phyloP scores from a whole-genome alignment of 2,797 vertebrate genomes.

The Syndactyla subalaris region DNA sequence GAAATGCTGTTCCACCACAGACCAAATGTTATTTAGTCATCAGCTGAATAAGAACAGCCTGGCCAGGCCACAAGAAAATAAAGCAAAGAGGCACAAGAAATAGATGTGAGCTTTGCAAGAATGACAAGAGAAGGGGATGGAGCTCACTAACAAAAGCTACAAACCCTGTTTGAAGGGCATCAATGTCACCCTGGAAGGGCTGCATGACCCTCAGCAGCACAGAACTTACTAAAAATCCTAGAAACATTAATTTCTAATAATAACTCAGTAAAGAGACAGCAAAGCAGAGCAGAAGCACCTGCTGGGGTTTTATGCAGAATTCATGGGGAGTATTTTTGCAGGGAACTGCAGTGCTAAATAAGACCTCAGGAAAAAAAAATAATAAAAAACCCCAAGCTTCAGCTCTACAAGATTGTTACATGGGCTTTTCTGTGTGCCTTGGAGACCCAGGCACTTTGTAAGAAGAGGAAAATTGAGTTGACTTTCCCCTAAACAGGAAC shows the following conservation, averaged over 20 bases:
- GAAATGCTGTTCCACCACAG: background rate
- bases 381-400: background rate
- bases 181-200: background rate
- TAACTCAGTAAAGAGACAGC: background rate
- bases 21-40: background rate
- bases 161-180: background rate
- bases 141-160: background rate
- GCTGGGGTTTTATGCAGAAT: background rate
- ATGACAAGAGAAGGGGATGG: rapidly evolving
- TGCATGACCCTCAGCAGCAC: background rate
- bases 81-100: rapidly evolving
- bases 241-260: background rate
- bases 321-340: background rate
- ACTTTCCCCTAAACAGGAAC: background rate
- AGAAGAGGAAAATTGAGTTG: background rate
- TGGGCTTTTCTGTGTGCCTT: background rate
- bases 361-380: background rate
- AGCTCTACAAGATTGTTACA: background rate
- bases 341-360: background rate
- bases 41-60: background rate
- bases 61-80: background rate
- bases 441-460: background rate
- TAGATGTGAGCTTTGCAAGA: rapidly evolving
- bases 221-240: rapidly evolving
- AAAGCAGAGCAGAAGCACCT: background rate